Conservation (phyloP, 1,140 invertebrate species). For the Rhagoletis zephyria region DNA sequence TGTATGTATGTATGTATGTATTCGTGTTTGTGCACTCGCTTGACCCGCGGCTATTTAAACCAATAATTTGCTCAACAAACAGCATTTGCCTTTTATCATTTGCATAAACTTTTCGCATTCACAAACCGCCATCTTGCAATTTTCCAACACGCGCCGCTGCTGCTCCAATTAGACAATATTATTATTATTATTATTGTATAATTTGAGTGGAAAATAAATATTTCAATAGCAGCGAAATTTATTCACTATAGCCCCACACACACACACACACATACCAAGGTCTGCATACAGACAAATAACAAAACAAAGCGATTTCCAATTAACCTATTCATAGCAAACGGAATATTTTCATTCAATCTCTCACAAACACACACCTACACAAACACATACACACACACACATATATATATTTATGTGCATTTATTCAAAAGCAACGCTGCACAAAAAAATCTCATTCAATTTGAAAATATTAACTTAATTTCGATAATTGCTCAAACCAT, state of each 20-base stretch:
- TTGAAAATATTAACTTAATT: neutral
- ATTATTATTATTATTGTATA: constrained; percentile 9
- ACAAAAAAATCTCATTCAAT: neutral
- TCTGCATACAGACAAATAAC: neutral
- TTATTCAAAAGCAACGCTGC: too few species aligned
- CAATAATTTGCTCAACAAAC: constrained; percentile 10
- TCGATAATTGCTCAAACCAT: neutral
- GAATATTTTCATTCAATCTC: neutral
- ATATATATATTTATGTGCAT: neutral
- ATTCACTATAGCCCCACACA: neutral
- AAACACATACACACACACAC: neutral
- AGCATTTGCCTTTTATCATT: constrained; percentile 5
- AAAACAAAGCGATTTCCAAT: neutral
- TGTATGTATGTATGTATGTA: too few species aligned
- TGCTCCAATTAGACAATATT: neutral
- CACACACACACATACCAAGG: neutral
- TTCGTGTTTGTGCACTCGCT: too few species aligned
- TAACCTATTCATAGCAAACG: neutral
- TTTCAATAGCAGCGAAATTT: neutral
- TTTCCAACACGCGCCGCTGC: too few species aligned
- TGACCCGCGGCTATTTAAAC: constrained; percentile 6
- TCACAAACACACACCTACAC: neutral
- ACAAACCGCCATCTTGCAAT: neutral
- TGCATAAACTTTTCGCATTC: neutral
- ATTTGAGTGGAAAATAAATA: constrained; percentile 17